These are phyloP conservation scores for Stramonita haemastoma DNA, from an alignment of 2,888 invertebrate genomes.

Conservation along the genomic window DNA sequence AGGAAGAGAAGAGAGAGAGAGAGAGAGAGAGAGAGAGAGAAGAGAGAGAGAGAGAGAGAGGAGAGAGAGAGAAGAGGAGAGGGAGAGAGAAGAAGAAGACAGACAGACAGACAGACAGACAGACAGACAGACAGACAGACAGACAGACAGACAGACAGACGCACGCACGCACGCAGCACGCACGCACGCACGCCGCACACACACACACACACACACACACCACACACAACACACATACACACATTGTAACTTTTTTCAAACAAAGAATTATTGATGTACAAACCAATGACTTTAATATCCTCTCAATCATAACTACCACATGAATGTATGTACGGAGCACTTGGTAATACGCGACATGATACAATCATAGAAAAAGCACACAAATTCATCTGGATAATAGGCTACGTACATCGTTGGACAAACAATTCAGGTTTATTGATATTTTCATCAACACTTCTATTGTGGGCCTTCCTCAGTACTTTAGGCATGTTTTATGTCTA, in stretches of 20 bases:
- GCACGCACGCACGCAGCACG: not conserved
- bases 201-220: not conserved
- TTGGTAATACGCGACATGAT: too few relatives aligned
- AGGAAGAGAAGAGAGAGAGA: not conserved
- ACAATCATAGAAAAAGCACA: too few relatives aligned
- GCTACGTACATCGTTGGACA: too few relatives aligned
- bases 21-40: not conserved
- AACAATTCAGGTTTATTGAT: too few relatives aligned
- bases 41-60: not conserved
- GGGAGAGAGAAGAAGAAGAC: not conserved
- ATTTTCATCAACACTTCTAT: too few relatives aligned
- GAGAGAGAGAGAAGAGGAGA: not conserved
- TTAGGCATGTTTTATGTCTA: not conserved
- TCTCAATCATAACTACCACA: too few relatives aligned
- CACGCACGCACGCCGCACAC: not conserved
- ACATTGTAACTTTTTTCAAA: not conserved
- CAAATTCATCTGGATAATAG: too few relatives aligned
- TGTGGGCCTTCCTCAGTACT: not conserved
- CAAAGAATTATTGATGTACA: too few relatives aligned
- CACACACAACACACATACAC: not conserved
- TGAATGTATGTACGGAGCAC: too few relatives aligned
- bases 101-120: not conserved
- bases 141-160: not conserved
- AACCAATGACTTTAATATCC: too few relatives aligned
- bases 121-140: too few relatives aligned